These are phyloP conservation scores for Girardinus metallicus DNA, from an alignment of 2,797 vertebrate genomes.

Conservation along the genomic window DNA sequence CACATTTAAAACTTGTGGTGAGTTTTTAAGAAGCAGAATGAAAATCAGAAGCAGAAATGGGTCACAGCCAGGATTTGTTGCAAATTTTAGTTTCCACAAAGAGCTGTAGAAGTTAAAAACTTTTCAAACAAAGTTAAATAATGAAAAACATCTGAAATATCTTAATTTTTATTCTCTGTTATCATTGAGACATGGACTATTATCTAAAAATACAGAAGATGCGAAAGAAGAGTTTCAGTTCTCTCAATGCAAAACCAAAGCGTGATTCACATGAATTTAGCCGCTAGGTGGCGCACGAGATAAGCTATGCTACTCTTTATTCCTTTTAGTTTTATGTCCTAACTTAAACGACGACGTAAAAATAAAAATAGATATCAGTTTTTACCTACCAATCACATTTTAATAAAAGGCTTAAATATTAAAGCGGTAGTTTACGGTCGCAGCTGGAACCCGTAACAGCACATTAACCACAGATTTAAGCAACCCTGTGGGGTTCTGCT, in stretches of 20 bases:
- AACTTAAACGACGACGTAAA: not conserved
- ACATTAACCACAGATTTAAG: not conserved
- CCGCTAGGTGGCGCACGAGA: not conserved
- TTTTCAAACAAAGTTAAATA: not conserved
- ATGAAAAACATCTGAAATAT: not conserved
- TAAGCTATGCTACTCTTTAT: not conserved
- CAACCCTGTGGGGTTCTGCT: not conserved
- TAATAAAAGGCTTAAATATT: not conserved
- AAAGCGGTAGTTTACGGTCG: not conserved
- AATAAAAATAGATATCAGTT: not conserved
- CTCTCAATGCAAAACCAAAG: not conserved
- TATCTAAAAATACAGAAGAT: not conserved
- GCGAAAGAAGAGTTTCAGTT: not conserved
- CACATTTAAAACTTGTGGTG: not conserved
- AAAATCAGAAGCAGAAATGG: not conserved
- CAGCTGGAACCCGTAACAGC: too few relatives aligned
- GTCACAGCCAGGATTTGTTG: not conserved
- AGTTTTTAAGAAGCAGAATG: not conserved
- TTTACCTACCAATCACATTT: not conserved
- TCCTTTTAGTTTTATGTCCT: not conserved
- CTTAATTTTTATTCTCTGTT: not conserved
- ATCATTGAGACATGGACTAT: not conserved
- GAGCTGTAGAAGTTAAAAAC: not conserved
- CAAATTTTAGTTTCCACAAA: not conserved
- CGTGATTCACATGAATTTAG: not conserved